Percentiles rank a stretch among this genome's conserved stretches.
These are phyloP conservation scores for Tipula lateralis DNA, from an alignment of 2,888 invertebrate species.

Conservation along the genomic window DNA sequence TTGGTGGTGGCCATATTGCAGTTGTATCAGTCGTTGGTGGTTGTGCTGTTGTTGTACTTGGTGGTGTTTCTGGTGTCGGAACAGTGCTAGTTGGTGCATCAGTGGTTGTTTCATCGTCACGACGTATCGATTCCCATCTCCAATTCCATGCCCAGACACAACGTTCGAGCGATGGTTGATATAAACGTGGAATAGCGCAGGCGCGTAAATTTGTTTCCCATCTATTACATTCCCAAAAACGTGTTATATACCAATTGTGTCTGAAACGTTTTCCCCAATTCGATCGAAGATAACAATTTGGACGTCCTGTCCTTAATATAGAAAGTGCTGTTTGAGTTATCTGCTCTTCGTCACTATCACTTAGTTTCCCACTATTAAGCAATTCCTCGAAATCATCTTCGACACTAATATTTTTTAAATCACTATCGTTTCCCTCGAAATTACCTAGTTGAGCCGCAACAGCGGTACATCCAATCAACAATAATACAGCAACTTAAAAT, in stretches of 20 bases:
- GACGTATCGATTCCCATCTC: neutral
- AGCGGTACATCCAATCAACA: neutral
- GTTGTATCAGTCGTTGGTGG: neutral
- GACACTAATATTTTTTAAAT: neutral
- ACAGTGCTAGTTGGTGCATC: neutral
- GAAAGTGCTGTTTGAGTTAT: neutral
- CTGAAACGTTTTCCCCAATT: neutral
- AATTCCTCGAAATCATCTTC: neutral
- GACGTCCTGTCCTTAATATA: neutral
- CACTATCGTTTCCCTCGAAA: neutral
- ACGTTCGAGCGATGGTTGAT: neutral
- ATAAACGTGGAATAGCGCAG: neutral
- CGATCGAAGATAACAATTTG: neutral
- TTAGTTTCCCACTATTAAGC: neutral
- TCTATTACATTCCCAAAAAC: neutral
- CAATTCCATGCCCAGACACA: neutral
- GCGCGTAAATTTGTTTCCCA: neutral
- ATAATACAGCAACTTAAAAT: neutral
- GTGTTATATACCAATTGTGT: neutral
- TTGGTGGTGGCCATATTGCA: neutral
- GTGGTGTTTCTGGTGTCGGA: neutral
- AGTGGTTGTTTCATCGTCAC: neutral
- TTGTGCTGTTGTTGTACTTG: neutral
- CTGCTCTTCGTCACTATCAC: neutral
- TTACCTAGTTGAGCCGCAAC: neutral